Conservation (phyloP, 2,797 vertebrate genomes). For the Buceros bicornis region DNA sequence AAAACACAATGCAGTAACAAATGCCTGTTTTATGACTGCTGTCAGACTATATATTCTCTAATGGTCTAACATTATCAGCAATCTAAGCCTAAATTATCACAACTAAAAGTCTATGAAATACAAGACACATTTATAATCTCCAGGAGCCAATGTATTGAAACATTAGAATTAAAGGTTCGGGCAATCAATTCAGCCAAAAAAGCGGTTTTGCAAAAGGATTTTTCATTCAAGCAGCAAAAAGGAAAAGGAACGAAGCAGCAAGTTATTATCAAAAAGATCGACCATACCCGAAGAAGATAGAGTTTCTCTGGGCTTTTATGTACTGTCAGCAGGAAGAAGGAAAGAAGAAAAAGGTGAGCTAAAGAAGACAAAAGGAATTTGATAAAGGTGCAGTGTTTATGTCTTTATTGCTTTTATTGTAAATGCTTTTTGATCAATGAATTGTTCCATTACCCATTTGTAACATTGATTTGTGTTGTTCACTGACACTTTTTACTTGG, state of each 20-base stretch:
- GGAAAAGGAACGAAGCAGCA: slow-evolving; percentile 31
- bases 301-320: slow-evolving; percentile 46
- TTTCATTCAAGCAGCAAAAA: slow-evolving; percentile 54
- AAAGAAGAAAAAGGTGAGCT: background rate
- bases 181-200: slow-evolving; percentile 77
- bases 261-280: slow-evolving; percentile 34
- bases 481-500: slow-evolving; percentile 18
- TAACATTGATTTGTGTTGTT: slow-evolving; percentile 32
- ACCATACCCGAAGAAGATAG: slow-evolving; percentile 14
- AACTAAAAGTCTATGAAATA: slow-evolving; percentile 78
- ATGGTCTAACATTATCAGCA: slow-evolving; percentile 77
- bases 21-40: slow-evolving; percentile 82
- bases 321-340: background rate
- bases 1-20: slow-evolving; percentile 81
- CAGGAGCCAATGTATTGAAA: slow-evolving; percentile 71
- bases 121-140: slow-evolving; percentile 77
- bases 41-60: slow-evolving; percentile 84
- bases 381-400: background rate
- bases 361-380: background rate
- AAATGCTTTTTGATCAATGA: slow-evolving; percentile 20
- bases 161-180: slow-evolving; percentile 75
- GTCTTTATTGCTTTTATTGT: background rate
- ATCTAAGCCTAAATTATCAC: slow-evolving; percentile 80
- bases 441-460: background rate
- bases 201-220: slow-evolving; percentile 59